Evolutionary conservation across 2,888 invertebrate genomes (phyloP).

Genomic region (Melipona bicolor): DNA sequence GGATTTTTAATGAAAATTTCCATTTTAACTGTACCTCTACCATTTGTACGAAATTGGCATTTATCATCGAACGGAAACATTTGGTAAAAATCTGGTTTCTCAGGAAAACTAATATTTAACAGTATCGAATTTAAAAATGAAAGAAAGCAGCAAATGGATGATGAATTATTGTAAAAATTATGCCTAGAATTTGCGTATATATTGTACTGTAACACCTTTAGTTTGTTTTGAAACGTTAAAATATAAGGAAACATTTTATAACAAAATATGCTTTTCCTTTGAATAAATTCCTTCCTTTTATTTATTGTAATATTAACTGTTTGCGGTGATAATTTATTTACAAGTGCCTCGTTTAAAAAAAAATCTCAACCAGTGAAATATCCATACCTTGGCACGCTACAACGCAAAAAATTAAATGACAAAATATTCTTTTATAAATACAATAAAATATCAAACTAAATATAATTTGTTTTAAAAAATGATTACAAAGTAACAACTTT

Average conservation of each 20-base stretch:
- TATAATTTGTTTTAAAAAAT: not conserved
- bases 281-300: constrained; percentile 45
- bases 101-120: constrained; percentile 74
- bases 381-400: too few species aligned
- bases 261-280: constrained; percentile 65
- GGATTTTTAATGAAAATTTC: constrained; percentile 32
- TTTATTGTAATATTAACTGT: not conserved
- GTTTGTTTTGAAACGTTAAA: constrained; percentile 82
- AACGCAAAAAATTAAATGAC: not conserved
- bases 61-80: constrained; percentile 53
- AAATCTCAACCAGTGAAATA: too few species aligned
- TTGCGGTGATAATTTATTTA: too few species aligned
- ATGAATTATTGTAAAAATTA: constrained; percentile 82
- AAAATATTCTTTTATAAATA: constrained; percentile 2
- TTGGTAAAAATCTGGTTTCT: constrained; percentile 72
- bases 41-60: constrained; percentile 57
- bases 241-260: constrained; percentile 84
- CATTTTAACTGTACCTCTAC: constrained; percentile 50
- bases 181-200: constrained; percentile 81
- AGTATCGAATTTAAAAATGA: constrained; percentile 73
- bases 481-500: constrained; percentile 23
- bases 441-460: not conserved
- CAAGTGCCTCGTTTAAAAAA: too few species aligned
- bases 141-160: constrained; percentile 72
- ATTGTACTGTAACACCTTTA: constrained; percentile 81